Base-by-base conservation (phyloP, 2,888 invertebrate genomes). In the Drosophila austrosaltans region DNA sequence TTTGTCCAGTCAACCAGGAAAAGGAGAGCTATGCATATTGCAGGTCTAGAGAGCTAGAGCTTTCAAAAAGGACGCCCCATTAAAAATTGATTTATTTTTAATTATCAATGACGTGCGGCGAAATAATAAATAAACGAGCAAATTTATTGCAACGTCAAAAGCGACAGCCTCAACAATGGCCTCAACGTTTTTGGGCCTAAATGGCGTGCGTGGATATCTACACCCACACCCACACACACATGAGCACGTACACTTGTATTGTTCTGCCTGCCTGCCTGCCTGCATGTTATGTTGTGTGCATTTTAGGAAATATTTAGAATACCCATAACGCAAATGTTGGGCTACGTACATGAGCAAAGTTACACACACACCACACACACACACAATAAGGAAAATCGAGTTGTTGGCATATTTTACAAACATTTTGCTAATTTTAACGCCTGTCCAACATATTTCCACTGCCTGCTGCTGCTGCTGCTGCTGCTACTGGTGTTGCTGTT, bases 11-110 rank as follows among this genome's bases (percentile, higher is more conserved):
- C 68, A 63, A 25, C 16, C 74, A 67, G 48, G 39, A 67, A 16
- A 16, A 16, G 16, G 16, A 73, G 67, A 63, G 25, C 74, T 53
- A 40, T 28, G 10, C 48, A 39, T 59, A 59, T 44, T 32, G 58
- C 53, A 32, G 22, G 22, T 48, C 22, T 62, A 62, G 59, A 62
- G 59, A 42, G 42, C 56, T 48, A 22, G 44, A 20, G 60, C 59
- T 67, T 72, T 67, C 72, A 66, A 69, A 48, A 48, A 48, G 48
- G 48, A 48, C 48, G 69, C 58, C 69, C 87, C 82, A 87, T 84
- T 84, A 87, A 87, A 87, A 81, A 87, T 87, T 90, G 81, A 90
- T 89, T 89, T 90, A 89, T 89, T 90, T 90, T 89, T 90, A 90
- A 90, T 90, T 90, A 90, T 87, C 90, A 87, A 77, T 90, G 90